Evolutionary conservation across 2,888 invertebrate species (phyloP), one percentile per base, ranked within the genome.

Genomic region (Ornithoptera priamus): DNA sequence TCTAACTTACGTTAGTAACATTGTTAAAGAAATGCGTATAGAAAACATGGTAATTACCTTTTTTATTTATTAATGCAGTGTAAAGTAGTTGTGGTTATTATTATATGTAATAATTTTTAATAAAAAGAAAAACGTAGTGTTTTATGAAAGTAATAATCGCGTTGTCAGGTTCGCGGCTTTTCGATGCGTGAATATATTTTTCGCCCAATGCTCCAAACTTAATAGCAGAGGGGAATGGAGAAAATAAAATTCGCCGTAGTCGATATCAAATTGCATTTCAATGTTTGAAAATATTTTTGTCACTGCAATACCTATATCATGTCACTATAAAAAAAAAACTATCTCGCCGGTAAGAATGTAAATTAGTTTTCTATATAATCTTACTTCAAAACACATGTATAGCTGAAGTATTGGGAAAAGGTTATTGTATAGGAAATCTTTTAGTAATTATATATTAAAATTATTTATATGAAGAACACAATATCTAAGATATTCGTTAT

Each of bases 261-360:
- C 62, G 69, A 69, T 65, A 69, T 65, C 58, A 69, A 69, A 69
- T 69, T 69, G 65, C 69, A 57, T 69, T 61, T 69, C 69, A 65
- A 50, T 65, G 68, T 65, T 69, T 65, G 68, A 57, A 69, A 69
- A 69, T 69, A 65, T 69, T 69, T 69, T 69, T 65, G 60, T 65
- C 68, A 53, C 39, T 56, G 60, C 53, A 60, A 65, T 69, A 69
- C 30, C 56, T 60, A 53, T 65, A 56, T 61, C 50, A 65, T 60
- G 59, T 53, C 20, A 64, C 46, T 63, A 64, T 63, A 64, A 64
- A 46, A 59, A 24, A 63, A 30, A 24, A 36, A 46, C 10, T 22
- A 58, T 22, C 4, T 22, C 22, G 7, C 8, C 20, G 22, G 12
- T 22, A 58, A 58, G 12, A 58, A 58, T 24, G 57, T 62, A 46